phyloP scores from a whole-genome alignment of 2,797 vertebrate species.

The Discoglossus pictus region DNA sequence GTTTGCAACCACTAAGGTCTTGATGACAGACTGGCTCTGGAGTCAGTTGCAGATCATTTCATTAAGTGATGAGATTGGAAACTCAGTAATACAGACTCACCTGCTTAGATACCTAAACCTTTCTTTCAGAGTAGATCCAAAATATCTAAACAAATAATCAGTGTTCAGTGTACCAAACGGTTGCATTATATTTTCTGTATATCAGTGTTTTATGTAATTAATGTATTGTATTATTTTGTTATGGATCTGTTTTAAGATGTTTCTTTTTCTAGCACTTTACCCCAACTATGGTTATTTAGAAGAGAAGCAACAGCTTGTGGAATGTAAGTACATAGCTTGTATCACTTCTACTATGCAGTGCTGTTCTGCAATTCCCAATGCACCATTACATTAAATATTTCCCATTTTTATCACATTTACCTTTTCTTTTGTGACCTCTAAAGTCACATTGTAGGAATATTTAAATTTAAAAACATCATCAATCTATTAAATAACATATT shows the following conservation, averaged over 20 bases:
- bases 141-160: conserved; percentile 40
- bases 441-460: too few species aligned
- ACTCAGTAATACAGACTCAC: conserved; percentile 53
- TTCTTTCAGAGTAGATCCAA: conserved; percentile 58
- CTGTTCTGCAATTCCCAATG: conserved; percentile 21
- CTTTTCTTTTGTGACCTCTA: conserved; percentile 5
- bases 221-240: conserved; percentile 31
- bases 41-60: conserved; percentile 57
- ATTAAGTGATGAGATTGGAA: conserved; percentile 59
- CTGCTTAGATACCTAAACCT: conserved; percentile 55
- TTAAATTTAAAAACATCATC: too few species aligned
- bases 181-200: too few species aligned
- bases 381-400: conserved; percentile 18
- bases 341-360: conserved; percentile 12
- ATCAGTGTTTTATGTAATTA: too few species aligned
- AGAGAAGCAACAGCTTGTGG: conserved; percentile 81
- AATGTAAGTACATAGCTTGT: conserved; percentile 72
- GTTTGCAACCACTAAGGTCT: conserved; percentile 53
- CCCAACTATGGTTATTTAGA: conserved; percentile 78
- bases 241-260: conserved; percentile 35
- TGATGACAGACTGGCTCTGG: conserved; percentile 65
- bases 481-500: too few species aligned
- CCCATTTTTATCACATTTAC: background rate
- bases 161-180: too few species aligned
- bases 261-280: conserved; percentile 60